Evolutionary conservation across 1,140 invertebrate species (phyloP).

Genomic region (Lycorma delicatula): DNA sequence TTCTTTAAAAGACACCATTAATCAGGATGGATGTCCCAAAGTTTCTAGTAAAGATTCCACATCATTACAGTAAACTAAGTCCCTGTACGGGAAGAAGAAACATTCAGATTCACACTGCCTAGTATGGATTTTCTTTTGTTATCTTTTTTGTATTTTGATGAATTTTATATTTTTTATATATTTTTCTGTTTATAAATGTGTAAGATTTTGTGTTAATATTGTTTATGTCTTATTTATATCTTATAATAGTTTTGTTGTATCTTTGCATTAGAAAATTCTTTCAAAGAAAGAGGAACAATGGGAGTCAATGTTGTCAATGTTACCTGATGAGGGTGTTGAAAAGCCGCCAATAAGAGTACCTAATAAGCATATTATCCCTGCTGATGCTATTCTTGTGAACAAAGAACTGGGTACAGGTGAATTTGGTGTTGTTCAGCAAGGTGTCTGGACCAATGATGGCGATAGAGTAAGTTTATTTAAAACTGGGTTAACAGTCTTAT

Average conservation of each 20-base stretch:
- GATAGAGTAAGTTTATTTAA: constrained; percentile 66
- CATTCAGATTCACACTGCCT: not conserved
- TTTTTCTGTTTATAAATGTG: not conserved
- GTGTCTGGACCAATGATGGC: constrained; percentile 93
- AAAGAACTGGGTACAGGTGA: constrained; percentile 93
- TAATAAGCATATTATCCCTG: constrained; percentile 91
- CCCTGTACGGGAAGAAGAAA: not conserved
- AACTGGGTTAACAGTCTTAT: no score
- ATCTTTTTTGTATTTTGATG: not conserved
- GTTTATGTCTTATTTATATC: no score
- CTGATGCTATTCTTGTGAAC: constrained; percentile 86
- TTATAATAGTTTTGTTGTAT: no score
- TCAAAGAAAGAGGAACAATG: constrained; percentile 37
- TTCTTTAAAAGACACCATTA: no score
- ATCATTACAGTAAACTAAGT: not conserved
- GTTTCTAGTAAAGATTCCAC: no score
- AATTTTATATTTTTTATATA: not conserved
- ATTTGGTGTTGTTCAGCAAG: constrained; percentile 96
- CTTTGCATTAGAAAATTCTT: constrained; percentile 36
- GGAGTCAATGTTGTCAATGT: constrained; percentile 23
- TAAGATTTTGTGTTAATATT: constrained; percentile 4
- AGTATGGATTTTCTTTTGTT: not conserved
- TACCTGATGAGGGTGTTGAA: constrained; percentile 36
- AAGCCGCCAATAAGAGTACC: constrained; percentile 49
- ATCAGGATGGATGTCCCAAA: no score